These are phyloP conservation scores for Drosophila testacea DNA, from an alignment of 2,888 invertebrate species.

Conservation along the genomic window DNA sequence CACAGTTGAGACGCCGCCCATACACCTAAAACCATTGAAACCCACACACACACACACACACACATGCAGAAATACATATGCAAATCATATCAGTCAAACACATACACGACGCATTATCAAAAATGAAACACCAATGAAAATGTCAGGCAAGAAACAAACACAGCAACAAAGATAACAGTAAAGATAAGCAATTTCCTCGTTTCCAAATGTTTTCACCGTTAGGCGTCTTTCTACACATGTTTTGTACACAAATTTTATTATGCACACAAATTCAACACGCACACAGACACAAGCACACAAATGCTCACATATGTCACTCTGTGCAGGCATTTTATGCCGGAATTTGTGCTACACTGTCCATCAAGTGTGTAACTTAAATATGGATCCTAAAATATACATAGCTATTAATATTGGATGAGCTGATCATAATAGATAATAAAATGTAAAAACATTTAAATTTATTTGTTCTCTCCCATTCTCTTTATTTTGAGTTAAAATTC, in stretches of 20 bases:
- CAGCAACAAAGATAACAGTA: constrained; percentile 58
- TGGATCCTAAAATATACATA: not conserved
- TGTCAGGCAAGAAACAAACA: constrained; percentile 65
- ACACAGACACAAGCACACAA: constrained; percentile 16
- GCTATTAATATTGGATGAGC: not conserved
- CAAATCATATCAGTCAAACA: constrained; percentile 78
- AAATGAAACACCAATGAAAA: constrained; percentile 80
- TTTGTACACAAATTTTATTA: constrained; percentile 74
- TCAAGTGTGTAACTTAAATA: constrained; percentile 30
- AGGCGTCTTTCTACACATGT: constrained; percentile 65
- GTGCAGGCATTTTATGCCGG: constrained; percentile 53
- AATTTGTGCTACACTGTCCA: constrained; percentile 50
- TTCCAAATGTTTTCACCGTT: constrained; percentile 69
- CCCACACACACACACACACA: constrained; percentile 24
- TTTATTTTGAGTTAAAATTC: too few species aligned
- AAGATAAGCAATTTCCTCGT: constrained; percentile 72
- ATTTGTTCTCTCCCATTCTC: too few species aligned
- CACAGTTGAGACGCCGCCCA: constrained; percentile 10
- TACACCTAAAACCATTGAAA: constrained; percentile 17
- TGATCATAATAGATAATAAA: not conserved
- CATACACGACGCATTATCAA: constrained; percentile 68
- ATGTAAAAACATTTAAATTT: too few species aligned
- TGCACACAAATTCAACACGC: constrained; percentile 65
- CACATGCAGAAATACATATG: constrained; percentile 49
- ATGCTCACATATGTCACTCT: constrained; percentile 62